These are phyloP conservation scores for Protaetia brevitarsis DNA, from an alignment of 1,140 invertebrate species.

Conservation along the genomic window DNA sequence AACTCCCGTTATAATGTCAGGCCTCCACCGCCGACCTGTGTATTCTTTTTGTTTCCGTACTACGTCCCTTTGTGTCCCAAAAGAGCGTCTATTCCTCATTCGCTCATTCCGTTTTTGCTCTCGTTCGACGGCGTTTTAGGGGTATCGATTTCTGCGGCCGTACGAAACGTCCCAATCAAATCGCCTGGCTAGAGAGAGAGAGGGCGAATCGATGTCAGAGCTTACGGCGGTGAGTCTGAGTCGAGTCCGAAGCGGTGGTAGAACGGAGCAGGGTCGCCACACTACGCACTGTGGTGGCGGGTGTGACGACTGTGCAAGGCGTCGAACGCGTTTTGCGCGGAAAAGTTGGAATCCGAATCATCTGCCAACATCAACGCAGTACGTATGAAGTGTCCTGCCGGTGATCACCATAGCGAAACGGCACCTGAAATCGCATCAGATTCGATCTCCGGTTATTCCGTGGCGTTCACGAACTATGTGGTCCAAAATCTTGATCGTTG, in stretches of 20 bases:
- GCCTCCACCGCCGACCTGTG: no score
- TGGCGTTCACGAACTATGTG: background rate
- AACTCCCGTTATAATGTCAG: background rate
- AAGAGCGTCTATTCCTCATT: background rate
- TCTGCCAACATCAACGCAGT: background rate
- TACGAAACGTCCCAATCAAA: constrained; percentile 10
- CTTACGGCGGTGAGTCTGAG: background rate
- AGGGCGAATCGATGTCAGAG: constrained; percentile 4
- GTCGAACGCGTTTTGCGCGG: background rate
- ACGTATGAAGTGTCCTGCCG: background rate
- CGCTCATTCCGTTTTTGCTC: background rate
- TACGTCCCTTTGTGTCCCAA: background rate
- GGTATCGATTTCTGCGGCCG: background rate
- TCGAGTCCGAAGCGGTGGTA: background rate
- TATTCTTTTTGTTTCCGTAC: background rate
- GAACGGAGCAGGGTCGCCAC: background rate
- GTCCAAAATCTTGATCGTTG: background rate
- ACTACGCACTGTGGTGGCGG: background rate
- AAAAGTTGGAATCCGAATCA: background rate
- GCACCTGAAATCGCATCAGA: no score
- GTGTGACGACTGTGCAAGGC: background rate
- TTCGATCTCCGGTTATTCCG: background rate
- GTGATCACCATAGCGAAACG: background rate
- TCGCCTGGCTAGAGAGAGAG: background rate
- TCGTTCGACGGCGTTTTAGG: background rate